Percentiles rank a stretch among this genome's conserved stretches.
These are phyloP conservation scores for Oreohelix idahoensis DNA, from an alignment of 1,140 invertebrate species.

Conservation along the genomic window DNA sequence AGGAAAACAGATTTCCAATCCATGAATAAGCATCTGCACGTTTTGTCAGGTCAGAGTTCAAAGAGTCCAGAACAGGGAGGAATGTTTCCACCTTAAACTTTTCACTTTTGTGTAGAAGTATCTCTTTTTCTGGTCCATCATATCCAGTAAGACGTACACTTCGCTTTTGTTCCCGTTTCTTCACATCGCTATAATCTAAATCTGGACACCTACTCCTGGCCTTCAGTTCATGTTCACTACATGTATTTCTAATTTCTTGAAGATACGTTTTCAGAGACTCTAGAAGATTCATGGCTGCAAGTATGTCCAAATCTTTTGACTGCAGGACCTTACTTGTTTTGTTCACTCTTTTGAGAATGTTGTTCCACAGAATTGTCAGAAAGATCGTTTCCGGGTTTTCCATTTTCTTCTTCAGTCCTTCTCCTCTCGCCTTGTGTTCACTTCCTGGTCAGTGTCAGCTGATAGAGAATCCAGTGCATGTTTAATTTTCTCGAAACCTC, in stretches of 20 bases:
- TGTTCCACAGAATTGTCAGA: too few relatives aligned
- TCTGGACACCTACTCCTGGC: background rate
- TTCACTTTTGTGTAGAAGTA: background rate
- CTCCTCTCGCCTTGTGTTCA: too few relatives aligned
- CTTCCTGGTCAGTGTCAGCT: too few relatives aligned
- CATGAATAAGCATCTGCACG: background rate
- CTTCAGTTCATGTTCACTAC: background rate
- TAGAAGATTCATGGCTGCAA: background rate
- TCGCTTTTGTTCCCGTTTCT: background rate
- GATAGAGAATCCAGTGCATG: too few relatives aligned
- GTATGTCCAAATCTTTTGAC: background rate
- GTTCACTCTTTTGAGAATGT: too few relatives aligned
- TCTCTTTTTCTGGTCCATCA: background rate
- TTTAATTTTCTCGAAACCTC: too few relatives aligned
- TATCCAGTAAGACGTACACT: background rate
- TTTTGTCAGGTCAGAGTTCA: background rate
- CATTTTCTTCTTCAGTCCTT: too few relatives aligned
- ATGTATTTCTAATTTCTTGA: background rate
- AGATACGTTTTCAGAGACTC: background rate
- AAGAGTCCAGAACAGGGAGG: background rate
- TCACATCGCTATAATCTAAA: background rate
- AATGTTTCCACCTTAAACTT: background rate
- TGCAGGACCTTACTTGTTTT: background rate
- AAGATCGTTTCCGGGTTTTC: too few relatives aligned
- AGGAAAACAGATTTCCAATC: background rate